A percentile compares a stretch with the other conserved stretches of the same genome.
phyloP scores from a whole-genome alignment of 2,888 invertebrate species.

The Crioceris asparagi region DNA sequence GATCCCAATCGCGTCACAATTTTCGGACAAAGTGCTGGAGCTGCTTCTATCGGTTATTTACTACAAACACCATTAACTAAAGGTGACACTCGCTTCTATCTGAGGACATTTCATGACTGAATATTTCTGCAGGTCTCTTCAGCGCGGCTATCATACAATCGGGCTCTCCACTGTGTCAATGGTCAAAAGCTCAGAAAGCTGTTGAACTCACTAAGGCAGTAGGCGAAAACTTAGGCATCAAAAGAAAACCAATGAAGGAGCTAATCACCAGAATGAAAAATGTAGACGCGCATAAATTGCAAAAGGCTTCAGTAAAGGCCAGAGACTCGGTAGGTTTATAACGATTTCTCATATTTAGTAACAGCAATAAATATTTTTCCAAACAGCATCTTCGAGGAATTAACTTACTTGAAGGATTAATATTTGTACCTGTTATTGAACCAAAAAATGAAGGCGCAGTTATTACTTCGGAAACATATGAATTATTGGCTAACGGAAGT shows the following conservation, averaged over 20 bases:
- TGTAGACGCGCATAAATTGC: constrained; percentile 12
- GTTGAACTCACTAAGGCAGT: constrained; percentile 12
- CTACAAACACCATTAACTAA: constrained; percentile 5
- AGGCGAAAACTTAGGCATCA: constrained; percentile 13
- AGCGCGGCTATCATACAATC: constrained; percentile 23
- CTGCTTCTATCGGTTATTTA: constrained; percentile 19
- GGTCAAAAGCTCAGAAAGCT: constrained; percentile 17
- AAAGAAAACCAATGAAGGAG: constrained; percentile 9
- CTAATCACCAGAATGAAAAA: constrained; percentile 17
- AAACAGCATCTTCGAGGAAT: too few species aligned
- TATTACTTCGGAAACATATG: constrained; percentile 16
- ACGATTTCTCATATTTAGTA: too few species aligned
- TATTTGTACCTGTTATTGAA: constrained; percentile 20
- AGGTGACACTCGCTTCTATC: too few species aligned
- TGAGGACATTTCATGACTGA: too few species aligned
- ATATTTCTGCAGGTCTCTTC: constrained; percentile 19
- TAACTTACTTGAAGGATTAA: too few species aligned
- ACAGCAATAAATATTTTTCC: too few species aligned
- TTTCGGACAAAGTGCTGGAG: constrained; percentile 24
- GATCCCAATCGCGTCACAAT: constrained; percentile 20
- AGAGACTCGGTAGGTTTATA: too few species aligned
- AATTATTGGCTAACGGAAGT: constrained; percentile 14
- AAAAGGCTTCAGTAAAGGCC: too few species aligned
- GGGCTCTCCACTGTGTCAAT: constrained; percentile 20
- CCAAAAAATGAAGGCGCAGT: constrained; percentile 20